Base-by-base conservation (phyloP, 1,140 invertebrate species). In the Popillia japonica region DNA sequence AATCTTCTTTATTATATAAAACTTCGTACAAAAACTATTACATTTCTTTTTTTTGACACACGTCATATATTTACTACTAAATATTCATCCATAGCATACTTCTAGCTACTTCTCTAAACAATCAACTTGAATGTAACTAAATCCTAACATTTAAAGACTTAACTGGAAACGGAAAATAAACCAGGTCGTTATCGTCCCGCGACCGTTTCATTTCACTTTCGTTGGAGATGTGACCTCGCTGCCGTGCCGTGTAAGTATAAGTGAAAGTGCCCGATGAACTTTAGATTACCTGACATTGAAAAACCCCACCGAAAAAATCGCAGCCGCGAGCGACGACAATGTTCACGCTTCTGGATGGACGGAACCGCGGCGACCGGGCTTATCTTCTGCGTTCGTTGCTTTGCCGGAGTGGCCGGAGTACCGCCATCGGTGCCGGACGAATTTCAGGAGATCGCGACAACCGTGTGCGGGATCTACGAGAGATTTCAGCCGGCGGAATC, bases 251-350 rank as follows among this genome's bases (percentile, higher is more conserved):
- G 48, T 55, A 40, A 77, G n/a, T 55, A n/a, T 55, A 40, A 77
- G 76, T 77, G 76, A 77, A 77, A 77, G 76, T 77, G 48, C 34
- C 59, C 76, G 59, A 48, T 77, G 59, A 61, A 68, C 59, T 55
- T 41, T 76, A 44, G n/a, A 20, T 40, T 44, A 77, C 41, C 34
- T 77, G 76, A 77, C 76, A 61, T 77, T 77, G 76, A 77, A 77
- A 77, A 68, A 17, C 34, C 76, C 72, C 72, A 74, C 72, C 34
- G 22, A 68, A 3, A 17, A 9, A 10, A 68, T 22, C 20, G 23
- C 11, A 10, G 61, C 10, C 27, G 7, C 22, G 11, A 34, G 61
- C 22, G 20, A 22, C 61, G 17, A 22, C 61, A 34, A 27, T 14
- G 17, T 17, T 17, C 7, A 68, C 4, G 17, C 11, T 22, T 23